phyloP scores from a whole-genome alignment of 1,140 invertebrate species.

The Subanguina moxae region DNA sequence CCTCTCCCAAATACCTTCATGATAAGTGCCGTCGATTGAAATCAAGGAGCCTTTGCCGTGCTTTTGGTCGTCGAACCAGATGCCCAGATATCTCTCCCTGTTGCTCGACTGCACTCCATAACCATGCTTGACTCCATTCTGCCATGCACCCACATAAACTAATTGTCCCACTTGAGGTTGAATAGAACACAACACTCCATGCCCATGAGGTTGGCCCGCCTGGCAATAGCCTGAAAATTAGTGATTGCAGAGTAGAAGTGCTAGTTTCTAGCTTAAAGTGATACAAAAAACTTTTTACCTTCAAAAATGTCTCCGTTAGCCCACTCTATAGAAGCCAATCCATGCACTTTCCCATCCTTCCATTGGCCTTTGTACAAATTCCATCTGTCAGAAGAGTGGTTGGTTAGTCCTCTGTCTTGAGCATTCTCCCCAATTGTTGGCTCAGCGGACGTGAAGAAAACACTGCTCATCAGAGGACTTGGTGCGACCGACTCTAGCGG shows the following conservation, averaged over 20 bases:
- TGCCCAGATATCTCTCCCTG: conserved; percentile 27
- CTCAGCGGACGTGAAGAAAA: conserved; percentile 9
- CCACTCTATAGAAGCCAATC: conserved; percentile 20
- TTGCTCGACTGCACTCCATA: conserved; percentile 20
- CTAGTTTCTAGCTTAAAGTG: too few species aligned
- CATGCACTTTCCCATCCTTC: conserved; percentile 22
- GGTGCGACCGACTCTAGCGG: background rate
- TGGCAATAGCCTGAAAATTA: conserved; percentile 24
- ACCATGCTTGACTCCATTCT: conserved; percentile 18
- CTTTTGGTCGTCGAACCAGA: conserved; percentile 21
- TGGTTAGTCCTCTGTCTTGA: background rate
- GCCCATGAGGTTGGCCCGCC: conserved; percentile 19
- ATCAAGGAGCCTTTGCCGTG: conserved; percentile 28
- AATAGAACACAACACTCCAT: conserved; percentile 25
- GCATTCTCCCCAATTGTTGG: background rate
- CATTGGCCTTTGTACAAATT: conserved; percentile 19
- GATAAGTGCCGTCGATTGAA: conserved; percentile 34
- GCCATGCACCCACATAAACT: conserved; percentile 27
- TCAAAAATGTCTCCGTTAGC: conserved; percentile 34
- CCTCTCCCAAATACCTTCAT: conserved; percentile 34
- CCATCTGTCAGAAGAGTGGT: background rate
- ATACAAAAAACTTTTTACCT: too few species aligned
- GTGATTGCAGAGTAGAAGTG: too few species aligned
- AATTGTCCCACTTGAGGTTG: background rate
- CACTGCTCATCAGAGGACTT: conserved; percentile 5